Evolutionary conservation across 2,113 vertebrate genomes (phyloP).

Genomic region (Tangachromis dhanisi): DNA sequence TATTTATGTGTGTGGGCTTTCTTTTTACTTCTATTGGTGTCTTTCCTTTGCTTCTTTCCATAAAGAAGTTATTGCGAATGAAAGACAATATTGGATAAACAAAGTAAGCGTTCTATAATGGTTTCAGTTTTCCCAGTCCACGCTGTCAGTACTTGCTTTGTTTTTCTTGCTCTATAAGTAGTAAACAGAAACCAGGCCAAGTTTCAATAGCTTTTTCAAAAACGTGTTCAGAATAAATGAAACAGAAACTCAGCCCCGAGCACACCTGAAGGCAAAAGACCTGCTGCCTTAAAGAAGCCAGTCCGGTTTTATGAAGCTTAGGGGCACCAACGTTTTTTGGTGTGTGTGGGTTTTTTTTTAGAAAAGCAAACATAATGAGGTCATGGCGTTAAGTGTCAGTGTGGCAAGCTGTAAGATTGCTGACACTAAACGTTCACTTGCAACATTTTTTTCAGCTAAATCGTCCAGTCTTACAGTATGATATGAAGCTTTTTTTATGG

Average conservation of each 20-base stretch:
- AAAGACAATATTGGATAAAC: background rate
- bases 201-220: background rate
- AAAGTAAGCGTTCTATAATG: background rate
- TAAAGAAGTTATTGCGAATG: background rate
- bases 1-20: background rate
- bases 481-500: background rate
- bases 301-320: background rate
- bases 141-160: background rate
- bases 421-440: background rate
- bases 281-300: background rate
- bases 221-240: background rate
- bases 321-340: background rate
- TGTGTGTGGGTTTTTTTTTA: fast-evolving
- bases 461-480: background rate
- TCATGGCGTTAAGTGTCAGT: background rate
- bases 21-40: background rate
- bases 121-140: background rate
- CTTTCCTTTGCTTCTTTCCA: background rate
- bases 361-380: background rate
- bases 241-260: background rate
- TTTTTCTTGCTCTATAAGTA: background rate
- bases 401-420: background rate
- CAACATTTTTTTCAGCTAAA: background rate
- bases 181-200: background rate
- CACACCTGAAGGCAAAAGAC: background rate